phyloP scores from a whole-genome alignment of 2,888 invertebrate genomes.

The Luperina nickerlii region DNA sequence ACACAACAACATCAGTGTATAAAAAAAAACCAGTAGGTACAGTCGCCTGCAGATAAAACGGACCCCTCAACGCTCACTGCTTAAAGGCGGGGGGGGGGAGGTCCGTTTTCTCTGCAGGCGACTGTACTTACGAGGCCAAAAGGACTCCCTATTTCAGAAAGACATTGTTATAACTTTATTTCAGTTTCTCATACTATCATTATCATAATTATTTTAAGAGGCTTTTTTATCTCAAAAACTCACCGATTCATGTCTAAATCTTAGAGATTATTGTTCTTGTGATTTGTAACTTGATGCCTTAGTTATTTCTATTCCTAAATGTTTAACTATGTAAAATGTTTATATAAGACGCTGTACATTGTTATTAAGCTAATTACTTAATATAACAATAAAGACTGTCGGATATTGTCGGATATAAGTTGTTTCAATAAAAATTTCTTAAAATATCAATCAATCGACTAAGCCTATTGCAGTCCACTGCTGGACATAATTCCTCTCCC shows the following conservation, averaged over 20 bases:
- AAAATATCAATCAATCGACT: background rate
- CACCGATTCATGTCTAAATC: conserved; percentile 74
- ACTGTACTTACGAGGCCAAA: background rate
- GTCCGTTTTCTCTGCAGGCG: too few relatives aligned
- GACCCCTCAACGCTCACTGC: too few relatives aligned
- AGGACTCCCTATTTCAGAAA: background rate
- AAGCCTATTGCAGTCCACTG: background rate
- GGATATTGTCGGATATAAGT: conserved; percentile 67
- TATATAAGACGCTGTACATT: conserved; percentile 77
- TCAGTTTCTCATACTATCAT: conserved; percentile 29
- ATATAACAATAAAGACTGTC: conserved; percentile 87
- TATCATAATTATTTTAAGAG: conserved; percentile 68
- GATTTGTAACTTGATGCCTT: conserved; percentile 68
- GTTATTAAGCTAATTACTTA: conserved; percentile 81
- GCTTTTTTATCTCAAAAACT: conserved; percentile 73
- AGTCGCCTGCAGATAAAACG: too few relatives aligned
- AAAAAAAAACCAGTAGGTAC: background rate
- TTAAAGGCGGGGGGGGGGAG: too few relatives aligned
- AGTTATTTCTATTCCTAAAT: conserved; percentile 73
- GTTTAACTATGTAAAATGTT: conserved; percentile 72
- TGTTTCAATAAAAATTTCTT: conserved; percentile 50
- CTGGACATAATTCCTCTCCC: background rate
- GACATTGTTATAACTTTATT: background rate
- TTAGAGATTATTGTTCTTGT: conserved; percentile 70
- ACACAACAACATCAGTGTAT: background rate